Evolutionary conservation across 1,140 invertebrate species (phyloP), one percentile per base, ranked within the genome.

Genomic region (Platyura marginata): DNA sequence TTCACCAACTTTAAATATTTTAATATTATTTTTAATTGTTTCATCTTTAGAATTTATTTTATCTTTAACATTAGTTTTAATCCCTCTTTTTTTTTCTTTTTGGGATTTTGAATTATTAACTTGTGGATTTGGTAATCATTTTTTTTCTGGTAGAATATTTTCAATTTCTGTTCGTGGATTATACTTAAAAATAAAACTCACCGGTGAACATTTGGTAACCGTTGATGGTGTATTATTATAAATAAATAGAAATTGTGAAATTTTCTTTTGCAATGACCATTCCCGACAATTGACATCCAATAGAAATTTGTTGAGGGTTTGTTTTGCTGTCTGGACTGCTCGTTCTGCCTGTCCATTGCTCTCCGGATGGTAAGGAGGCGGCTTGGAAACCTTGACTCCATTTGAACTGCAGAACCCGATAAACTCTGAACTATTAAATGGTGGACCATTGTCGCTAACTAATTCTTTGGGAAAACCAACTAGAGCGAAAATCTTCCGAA

Each of bases 331-430:
- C 36, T 41, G 40, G 4, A 45, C 44, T 3, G 13, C 32, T 29
- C 44, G 16, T 44, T 47, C 46, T 20, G 46, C 42, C 21, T 42
- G 19, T 15, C 46, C 46, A 21, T 45, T 45, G 5, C 16, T 21
- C 34, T 42, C 32, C 10, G 38, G 32, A 15, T 42, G 40, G 21
- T 42, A 42, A 13, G 32, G 21, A 20, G 34, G 40, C 15, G 19
- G 21, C 18, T 40, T 33, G 15, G 35, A 35, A 40, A 13, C 29
- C 33, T 41, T 36, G 22, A 44, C 40, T 19, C 21, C 22, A 36
- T 40, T 44, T 2, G 41, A 34, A 15, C 38, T 21, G 21, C 34
- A 46, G 39, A 46, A 42, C 5, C 29, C 11, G 32, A 33, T 33
- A 46, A 38, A 46, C 21, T 29, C 41, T 11, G 8, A 33, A 18